Conservation (phyloP, 1,140 invertebrate genomes). For the Drosophila ercepeae region DNA sequence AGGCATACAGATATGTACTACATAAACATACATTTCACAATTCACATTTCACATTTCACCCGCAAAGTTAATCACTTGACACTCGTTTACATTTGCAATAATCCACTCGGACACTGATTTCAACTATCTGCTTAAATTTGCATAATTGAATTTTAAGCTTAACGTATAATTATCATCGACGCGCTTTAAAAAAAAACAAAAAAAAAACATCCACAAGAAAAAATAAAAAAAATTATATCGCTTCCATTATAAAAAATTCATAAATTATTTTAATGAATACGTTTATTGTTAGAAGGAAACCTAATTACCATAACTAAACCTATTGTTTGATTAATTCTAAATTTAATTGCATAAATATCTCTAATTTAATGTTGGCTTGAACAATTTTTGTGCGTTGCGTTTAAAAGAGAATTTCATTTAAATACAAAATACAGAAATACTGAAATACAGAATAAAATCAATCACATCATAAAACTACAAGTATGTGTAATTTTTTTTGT, state of each 20-base stretch:
- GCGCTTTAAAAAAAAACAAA: conserved; percentile 46
- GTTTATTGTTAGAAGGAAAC: conserved; percentile 47
- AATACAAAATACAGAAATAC: conserved; percentile 60
- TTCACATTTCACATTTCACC: conserved; percentile 35
- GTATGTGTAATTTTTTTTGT: conserved; percentile 39
- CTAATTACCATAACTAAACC: conserved; percentile 68
- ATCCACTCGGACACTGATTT: conserved; percentile 55
- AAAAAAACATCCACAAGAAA: background rate
- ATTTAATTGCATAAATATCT: conserved; percentile 48
- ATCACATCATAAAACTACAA: conserved; percentile 56
- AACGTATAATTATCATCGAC: conserved; percentile 59
- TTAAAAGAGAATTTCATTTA: conserved; percentile 75
- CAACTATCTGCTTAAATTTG: conserved; percentile 8
- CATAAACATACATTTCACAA: background rate
- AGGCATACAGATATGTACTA: conserved; percentile 21
- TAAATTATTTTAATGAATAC: conserved; percentile 59
- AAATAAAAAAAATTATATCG: conserved; percentile 26
- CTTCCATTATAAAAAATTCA: conserved; percentile 72
- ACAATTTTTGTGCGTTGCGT: conserved; percentile 75
- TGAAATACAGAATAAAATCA: conserved; percentile 68
- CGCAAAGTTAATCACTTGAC: conserved; percentile 51
- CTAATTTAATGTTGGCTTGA: conserved; percentile 72
- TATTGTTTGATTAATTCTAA: conserved; percentile 70
- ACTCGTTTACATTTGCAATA: conserved; percentile 75
- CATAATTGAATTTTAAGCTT: conserved; percentile 32